Percentiles rank a stretch among this genome's conserved stretches.
These are phyloP conservation scores for Enhydra lutris DNA, from an alignment of 2,113 vertebrate genomes.

Conservation along the genomic window DNA sequence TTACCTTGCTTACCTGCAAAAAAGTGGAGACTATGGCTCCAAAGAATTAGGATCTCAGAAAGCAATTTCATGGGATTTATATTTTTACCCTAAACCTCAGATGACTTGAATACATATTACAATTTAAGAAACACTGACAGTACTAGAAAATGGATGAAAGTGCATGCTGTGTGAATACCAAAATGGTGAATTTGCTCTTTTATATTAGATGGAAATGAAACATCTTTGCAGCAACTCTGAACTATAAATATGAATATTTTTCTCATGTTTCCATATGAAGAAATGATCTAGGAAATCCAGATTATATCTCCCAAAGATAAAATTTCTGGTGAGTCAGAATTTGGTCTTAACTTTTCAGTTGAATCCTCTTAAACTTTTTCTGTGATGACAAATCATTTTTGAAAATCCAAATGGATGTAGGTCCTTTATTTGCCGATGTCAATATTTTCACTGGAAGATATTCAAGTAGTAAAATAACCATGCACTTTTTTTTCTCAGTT, in stretches of 20 bases:
- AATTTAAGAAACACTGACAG: background rate
- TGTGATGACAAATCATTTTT: constrained; percentile 1
- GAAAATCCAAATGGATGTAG: background rate
- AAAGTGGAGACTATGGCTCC: background rate
- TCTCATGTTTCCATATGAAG: background rate
- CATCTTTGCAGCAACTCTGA: background rate
- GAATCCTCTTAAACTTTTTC: background rate
- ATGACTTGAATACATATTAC: background rate
- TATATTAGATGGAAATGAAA: background rate
- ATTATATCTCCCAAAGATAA: background rate
- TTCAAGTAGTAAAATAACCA: background rate
- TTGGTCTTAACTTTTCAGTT: background rate
- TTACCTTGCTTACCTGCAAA: background rate
- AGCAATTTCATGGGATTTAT: background rate
- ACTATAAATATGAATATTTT: background rate
- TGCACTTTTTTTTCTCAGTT: background rate
- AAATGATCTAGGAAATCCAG: background rate
- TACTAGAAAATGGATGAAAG: background rate
- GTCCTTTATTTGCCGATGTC: background rate
- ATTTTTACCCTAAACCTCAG: background rate
- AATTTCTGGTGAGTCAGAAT: background rate
- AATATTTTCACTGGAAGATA: background rate
- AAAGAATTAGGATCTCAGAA: background rate
- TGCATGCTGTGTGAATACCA: background rate
- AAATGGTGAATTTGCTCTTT: background rate